Evolutionary conservation across 1,140 invertebrate species (phyloP).

Genomic region (Drosophila insularis): DNA sequence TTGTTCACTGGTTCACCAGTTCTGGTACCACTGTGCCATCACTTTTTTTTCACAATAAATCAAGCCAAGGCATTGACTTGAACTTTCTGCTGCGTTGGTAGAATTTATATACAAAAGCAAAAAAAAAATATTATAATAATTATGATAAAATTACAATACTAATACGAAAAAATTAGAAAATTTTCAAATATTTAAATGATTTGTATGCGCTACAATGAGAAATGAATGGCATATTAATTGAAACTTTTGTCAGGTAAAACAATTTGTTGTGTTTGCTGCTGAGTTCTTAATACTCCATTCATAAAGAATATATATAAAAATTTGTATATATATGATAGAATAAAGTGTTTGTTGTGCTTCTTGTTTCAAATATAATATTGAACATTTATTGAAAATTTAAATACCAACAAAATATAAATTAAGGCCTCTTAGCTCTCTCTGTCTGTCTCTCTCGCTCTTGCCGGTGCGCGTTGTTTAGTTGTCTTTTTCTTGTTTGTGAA

Average conservation of each 20-base stretch:
- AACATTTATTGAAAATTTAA: neutral
- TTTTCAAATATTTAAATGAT: too few species aligned
- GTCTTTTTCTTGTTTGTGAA: neutral
- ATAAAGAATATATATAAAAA: neutral
- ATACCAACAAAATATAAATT: neutral
- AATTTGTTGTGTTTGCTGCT: neutral
- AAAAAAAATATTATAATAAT: constrained; percentile 52
- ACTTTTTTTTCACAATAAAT: constrained; percentile 33
- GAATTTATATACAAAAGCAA: constrained; percentile 82
- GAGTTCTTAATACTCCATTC: constrained; percentile 7
- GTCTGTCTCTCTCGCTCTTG: neutral
- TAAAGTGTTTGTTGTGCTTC: neutral
- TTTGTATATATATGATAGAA: neutral
- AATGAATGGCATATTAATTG: too few species aligned
- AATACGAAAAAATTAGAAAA: constrained; percentile 54
- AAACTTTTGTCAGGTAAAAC: too few species aligned
- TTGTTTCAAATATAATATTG: neutral
- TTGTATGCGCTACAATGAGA: too few species aligned
- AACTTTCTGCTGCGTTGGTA: constrained; percentile 80
- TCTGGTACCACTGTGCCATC: constrained; percentile 52
- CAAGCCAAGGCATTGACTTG: constrained; percentile 66
- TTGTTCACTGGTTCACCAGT: constrained; percentile 10
- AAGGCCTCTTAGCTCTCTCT: neutral
- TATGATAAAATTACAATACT: constrained; percentile 79
- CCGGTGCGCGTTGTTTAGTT: neutral